Evolutionary conservation across 2,113 vertebrate genomes (phyloP).

Genomic region (Datnioides undecimradiatus): DNA sequence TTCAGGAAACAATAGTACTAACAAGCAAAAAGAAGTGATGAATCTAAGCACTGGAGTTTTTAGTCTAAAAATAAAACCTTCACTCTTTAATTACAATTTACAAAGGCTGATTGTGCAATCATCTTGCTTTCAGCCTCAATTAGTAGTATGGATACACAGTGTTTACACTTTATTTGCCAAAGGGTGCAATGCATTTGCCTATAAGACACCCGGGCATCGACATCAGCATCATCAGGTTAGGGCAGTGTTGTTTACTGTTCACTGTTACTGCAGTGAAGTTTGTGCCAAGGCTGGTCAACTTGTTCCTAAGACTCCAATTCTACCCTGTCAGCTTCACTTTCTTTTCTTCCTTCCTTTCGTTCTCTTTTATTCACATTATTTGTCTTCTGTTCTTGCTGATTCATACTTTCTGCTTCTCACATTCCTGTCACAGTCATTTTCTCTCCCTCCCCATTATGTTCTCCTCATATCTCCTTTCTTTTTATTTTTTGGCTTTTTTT

Average conservation of each 20-base stretch:
- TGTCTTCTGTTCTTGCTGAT: conserved; percentile 52
- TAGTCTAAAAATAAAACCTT: conserved; percentile 27
- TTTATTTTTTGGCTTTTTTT: background rate
- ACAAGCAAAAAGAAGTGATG: background rate
- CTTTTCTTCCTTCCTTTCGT: conserved; percentile 45
- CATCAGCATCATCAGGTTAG: background rate
- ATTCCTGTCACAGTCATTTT: conserved; percentile 36
- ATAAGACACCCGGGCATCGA: background rate
- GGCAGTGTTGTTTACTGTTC: background rate
- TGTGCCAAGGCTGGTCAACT: background rate
- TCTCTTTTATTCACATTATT: conserved; percentile 43
- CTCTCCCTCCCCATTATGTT: conserved; percentile 12
- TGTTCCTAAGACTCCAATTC: conserved; percentile 5
- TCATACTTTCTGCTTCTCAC: conserved; percentile 57
- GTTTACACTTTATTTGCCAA: background rate
- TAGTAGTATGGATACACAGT: background rate
- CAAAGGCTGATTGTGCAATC: conserved; percentile 13
- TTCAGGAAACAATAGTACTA: conserved; percentile 2
- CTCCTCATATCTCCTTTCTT: conserved; percentile 5
- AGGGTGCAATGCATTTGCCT: background rate
- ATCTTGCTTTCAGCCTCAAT: background rate
- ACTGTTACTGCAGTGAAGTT: background rate
- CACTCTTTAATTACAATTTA: conserved; percentile 42
- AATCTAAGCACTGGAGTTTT: background rate
- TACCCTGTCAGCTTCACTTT: conserved; percentile 28